Evolutionary conservation across 2,797 vertebrate species (phyloP).

Genomic region (Oophaga sylvatica): DNA sequence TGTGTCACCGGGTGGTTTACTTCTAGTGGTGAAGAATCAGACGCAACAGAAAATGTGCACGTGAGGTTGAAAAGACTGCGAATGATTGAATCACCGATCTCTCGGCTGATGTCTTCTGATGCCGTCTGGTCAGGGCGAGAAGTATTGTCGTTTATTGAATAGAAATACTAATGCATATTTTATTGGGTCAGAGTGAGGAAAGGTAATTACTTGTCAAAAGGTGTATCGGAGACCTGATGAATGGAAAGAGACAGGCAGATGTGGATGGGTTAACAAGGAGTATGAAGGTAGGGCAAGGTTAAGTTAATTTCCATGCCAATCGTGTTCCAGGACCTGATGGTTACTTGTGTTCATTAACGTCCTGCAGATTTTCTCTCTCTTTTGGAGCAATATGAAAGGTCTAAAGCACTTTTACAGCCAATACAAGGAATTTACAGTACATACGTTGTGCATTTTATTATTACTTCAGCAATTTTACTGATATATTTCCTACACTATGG

Average conservation of each 20-base stretch:
- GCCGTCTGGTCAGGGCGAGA: conserved; percentile 34
- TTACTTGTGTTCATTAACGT: conserved; percentile 31
- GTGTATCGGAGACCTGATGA: conserved; percentile 36
- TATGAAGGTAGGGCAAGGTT: conserved; percentile 33
- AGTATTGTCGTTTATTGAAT: conserved; percentile 42
- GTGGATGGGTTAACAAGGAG: conserved; percentile 47
- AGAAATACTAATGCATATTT: conserved; percentile 57
- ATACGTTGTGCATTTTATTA: no score
- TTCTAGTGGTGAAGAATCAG: not conserved
- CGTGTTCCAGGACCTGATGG: conserved; percentile 22
- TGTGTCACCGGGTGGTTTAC: not conserved
- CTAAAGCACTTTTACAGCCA: not conserved
- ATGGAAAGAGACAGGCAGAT: conserved; percentile 42
- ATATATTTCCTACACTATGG: not conserved
- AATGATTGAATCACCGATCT: conserved; percentile 40
- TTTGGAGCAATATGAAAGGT: not conserved
- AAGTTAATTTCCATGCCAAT: conserved; percentile 32
- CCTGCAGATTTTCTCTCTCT: not conserved
- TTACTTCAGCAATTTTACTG: not conserved
- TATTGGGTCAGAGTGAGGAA: conserved; percentile 48
- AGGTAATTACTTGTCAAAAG: conserved; percentile 59
- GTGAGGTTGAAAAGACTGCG: conserved; percentile 23
- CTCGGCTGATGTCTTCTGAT: conserved; percentile 40
- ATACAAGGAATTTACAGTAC: not conserved
- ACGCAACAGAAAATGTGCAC: conserved; percentile 24